Percentiles rank a stretch among this genome's conserved stretches.
phyloP scores from a whole-genome alignment of 2,888 invertebrate genomes.

The Cryptocephalus moraei region DNA sequence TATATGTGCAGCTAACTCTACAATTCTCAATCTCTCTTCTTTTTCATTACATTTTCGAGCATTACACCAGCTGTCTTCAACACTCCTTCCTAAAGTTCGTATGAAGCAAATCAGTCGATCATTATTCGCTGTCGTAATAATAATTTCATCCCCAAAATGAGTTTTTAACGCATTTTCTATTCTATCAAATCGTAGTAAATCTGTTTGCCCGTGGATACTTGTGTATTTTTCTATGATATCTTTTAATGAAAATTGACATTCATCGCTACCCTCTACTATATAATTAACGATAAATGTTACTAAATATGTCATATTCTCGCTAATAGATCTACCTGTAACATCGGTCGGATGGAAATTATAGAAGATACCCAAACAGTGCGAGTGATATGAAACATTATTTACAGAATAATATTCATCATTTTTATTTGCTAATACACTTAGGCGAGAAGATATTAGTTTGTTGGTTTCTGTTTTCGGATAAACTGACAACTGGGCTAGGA shows the following conservation, averaged over 20 bases:
- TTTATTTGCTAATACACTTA: not conserved
- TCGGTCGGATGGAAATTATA: not conserved
- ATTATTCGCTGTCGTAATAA: constrained; percentile 17
- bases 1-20: not conserved
- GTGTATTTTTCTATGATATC: not conserved
- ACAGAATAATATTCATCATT: not conserved
- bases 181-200: not conserved
- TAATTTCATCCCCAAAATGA: constrained; percentile 20
- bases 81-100: not conserved
- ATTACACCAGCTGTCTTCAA: not conserved
- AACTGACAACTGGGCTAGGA: not conserved
- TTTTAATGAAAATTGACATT: not conserved
- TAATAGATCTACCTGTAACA: not conserved
- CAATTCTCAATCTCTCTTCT: not conserved
- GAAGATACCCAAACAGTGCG: not conserved
- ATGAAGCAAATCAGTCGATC: constrained; percentile 19
- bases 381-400: not conserved
- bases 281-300: not conserved
- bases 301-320: not conserved
- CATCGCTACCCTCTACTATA: not conserved
- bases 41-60: not conserved
- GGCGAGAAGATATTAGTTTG: not conserved
- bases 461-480: not conserved
- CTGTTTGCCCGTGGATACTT: not conserved
- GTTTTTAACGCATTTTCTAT: constrained; percentile 16